phyloP scores from a whole-genome alignment of 2,797 vertebrate genomes.

The Heteromormyrus szaboi region DNA sequence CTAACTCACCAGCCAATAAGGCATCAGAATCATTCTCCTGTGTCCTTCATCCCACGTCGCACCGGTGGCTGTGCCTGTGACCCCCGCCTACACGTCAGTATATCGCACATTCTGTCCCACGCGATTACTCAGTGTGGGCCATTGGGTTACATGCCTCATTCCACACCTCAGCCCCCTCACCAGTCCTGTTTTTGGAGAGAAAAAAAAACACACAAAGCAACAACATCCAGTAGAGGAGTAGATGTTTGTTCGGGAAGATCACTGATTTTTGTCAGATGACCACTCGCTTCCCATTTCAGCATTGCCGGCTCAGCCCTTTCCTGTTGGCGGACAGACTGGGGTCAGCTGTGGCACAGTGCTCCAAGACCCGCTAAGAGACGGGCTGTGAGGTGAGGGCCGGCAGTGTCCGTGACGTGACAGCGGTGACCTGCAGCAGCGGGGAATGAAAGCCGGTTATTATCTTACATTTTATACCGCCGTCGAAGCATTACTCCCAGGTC shows the following conservation, averaged over 20 bases:
- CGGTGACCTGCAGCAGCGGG: not conserved
- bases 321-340: constrained; percentile 49
- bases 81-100: constrained; percentile 12
- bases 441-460: not conserved
- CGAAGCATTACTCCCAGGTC: not conserved
- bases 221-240: not conserved
- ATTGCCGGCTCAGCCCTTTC: constrained; percentile 59
- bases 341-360: constrained; percentile 13
- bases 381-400: not conserved
- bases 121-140: constrained; percentile 9
- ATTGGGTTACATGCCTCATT: not conserved
- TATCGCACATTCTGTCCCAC: constrained; percentile 24
- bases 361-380: not conserved
- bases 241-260: not conserved
- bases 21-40: not conserved
- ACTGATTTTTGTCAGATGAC: not conserved
- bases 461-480: not conserved
- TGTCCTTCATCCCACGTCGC: constrained; percentile 12
- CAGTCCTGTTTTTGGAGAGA: not conserved
- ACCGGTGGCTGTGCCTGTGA: not conserved
- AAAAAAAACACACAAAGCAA: not conserved
- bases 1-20: not conserved
- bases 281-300: constrained; percentile 36
- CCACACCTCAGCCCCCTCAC: not conserved
- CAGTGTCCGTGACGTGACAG: not conserved